Evolutionary conservation across 2,888 invertebrate genomes (phyloP).

Genomic region (Acanthosoma haemorrhoidale): DNA sequence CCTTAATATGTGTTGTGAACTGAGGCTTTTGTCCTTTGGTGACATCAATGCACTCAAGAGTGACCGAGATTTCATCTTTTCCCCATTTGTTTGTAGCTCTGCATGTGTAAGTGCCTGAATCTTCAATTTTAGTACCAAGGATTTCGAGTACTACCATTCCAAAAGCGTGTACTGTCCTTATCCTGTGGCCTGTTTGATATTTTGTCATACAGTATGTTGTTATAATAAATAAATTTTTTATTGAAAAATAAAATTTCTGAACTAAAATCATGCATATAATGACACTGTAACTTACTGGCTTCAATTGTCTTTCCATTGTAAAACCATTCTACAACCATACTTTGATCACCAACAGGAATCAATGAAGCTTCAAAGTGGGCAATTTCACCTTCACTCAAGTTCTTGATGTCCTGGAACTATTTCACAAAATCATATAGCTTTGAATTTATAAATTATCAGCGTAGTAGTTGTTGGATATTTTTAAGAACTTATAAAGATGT

Average conservation of each 20-base stretch:
- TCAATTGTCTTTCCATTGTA: constrained; percentile 84
- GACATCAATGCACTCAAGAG: constrained; percentile 75
- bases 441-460: too few relatives aligned
- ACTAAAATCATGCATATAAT: not conserved
- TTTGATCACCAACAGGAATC: constrained; percentile 87
- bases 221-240: not conserved
- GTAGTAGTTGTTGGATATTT: not conserved
- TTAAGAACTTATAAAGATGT: too few relatives aligned
- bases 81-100: constrained; percentile 87
- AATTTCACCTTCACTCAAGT: constrained; percentile 89
- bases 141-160: constrained; percentile 97
- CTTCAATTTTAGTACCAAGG: constrained; percentile 85
- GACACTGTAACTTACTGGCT: constrained; percentile 59
- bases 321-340: constrained; percentile 93
- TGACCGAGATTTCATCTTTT: constrained; percentile 76
- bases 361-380: constrained; percentile 97
- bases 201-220: not conserved
- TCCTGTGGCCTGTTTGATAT: constrained; percentile 62
- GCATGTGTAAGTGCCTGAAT: constrained; percentile 84
- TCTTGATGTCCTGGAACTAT: constrained; percentile 70
- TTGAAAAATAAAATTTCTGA: not conserved
- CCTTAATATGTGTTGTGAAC: constrained; percentile 76
- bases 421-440: constrained; percentile 4
- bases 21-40: constrained; percentile 79
- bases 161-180: constrained; percentile 91